These are phyloP conservation scores for Clarias platycephalus DNA, from an alignment of 2,797 vertebrate genomes.

Conservation along the genomic window DNA sequence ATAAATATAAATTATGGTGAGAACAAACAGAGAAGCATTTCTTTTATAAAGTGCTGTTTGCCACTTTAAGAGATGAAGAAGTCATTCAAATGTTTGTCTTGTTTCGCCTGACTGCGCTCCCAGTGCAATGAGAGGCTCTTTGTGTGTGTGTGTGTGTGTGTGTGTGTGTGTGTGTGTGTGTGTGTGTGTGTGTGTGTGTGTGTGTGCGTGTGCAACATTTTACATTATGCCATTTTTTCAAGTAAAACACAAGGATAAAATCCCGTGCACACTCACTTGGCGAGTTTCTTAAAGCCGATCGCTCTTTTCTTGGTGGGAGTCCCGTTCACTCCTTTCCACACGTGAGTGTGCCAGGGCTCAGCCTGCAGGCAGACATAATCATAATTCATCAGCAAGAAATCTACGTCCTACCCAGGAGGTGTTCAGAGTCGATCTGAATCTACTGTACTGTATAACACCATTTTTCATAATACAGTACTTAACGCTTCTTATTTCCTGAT, in stretches of 20 bases:
- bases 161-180: slow-evolving; percentile 25
- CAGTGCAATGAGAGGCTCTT: slow-evolving; percentile 50
- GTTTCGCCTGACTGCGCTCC: slow-evolving; percentile 36
- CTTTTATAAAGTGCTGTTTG: slow-evolving; percentile 15
- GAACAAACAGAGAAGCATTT: slow-evolving; percentile 1
- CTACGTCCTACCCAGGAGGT: neutral
- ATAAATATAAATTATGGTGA: neutral
- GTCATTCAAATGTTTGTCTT: slow-evolving; percentile 52
- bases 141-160: slow-evolving; percentile 35
- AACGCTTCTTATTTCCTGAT: too few species aligned
- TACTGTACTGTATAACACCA: too few species aligned
- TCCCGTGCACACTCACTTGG: slow-evolving; percentile 82
- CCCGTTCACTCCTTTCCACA: slow-evolving; percentile 96
- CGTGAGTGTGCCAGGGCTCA: slow-evolving; percentile 89
- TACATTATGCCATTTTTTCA: neutral
- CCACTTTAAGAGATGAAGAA: slow-evolving; percentile 45
- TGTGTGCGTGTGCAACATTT: slow-evolving; percentile 15
- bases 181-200: neutral
- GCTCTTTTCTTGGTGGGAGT: slow-evolving; percentile 95
- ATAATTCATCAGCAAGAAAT: neutral
- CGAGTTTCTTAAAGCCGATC: slow-evolving; percentile 97
- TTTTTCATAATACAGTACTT: too few species aligned
- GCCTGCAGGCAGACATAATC: slow-evolving; percentile 5
- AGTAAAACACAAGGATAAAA: neutral
- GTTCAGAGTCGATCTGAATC: neutral